Evolutionary conservation across 2,797 vertebrate species (phyloP), one percentile per base, ranked within the genome.

Genomic region (Helostoma temminkii): DNA sequence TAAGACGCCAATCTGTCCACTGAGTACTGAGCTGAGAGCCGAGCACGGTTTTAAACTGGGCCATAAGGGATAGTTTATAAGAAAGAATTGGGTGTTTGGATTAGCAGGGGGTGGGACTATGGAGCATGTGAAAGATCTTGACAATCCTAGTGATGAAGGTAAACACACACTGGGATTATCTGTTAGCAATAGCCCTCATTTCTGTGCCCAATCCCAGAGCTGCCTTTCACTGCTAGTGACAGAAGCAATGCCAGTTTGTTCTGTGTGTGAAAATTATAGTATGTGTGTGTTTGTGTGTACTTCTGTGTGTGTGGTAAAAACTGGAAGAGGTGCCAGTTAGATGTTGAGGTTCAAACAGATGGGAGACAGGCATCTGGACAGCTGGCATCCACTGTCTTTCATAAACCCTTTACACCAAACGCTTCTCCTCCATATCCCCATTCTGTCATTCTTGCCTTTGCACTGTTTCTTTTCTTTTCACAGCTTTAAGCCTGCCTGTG

Each of bases 281-380:
- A 53, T 36, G 46, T 45, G 47, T 57, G 62, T 63, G 42, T 56
- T 21, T 25, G 52, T 66, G 30, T 68, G 22, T 43, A 28, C 61
- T 41, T 16, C 5, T 30, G 37, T 58, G 25, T 45, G 16, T 11
- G 21, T 30, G 59, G 53, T 75, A 55, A 75, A 76, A 55, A 53
- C 45, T 70, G 72, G 71, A 83, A 62, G 69, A 84, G 57, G 58
- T 77, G 89, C 85, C 87, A 91, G 78, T 46, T 70, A 82, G 77
- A 89, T 89, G 85, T 80, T 86, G 86, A 80, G 82, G 85, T 82
- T 90, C 83, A 89, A 89, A 90, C 82, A 90, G 83, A 90, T 85
- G 75, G 81, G 77, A 88, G 86, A 84, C 82, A 85, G 84, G 75
- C 86, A 91, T 90, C 82, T 88, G 90, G 87, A 90, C 88, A 89